These are phyloP conservation scores for Epizoanthus stellaris DNA, from an alignment of 92 coral and sea anemone genomes.

Conservation along the genomic window DNA sequence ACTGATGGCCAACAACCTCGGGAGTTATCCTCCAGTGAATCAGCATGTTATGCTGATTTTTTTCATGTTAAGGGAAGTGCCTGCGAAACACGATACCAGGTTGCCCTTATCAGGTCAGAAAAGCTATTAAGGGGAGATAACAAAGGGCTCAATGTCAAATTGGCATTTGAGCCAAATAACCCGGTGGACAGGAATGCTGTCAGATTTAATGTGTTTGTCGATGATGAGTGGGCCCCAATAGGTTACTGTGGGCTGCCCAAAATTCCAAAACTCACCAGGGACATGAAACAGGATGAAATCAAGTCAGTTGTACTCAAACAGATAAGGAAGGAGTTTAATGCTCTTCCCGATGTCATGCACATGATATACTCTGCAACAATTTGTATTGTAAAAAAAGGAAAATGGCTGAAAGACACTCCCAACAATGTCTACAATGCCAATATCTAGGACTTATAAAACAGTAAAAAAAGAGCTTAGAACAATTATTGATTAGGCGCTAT, in stretches of 20 bases:
- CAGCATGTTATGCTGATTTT: background rate
- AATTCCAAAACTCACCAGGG: no score
- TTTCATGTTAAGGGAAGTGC: background rate
- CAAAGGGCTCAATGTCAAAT: background rate
- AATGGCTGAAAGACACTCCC: background rate
- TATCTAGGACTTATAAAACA: no score
- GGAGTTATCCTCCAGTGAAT: background rate
- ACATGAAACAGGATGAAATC: background rate
- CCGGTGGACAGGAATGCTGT: background rate
- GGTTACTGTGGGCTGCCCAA: no score
- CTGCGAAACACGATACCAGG: background rate
- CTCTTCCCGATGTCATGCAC: background rate
- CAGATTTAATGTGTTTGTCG: background rate
- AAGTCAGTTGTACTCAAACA: background rate
- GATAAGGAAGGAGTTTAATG: background rate
- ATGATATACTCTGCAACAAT: background rate
- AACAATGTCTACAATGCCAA: no score
- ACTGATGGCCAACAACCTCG: background rate
- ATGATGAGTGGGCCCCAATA: background rate
- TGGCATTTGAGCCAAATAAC: background rate
- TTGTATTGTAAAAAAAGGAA: background rate
- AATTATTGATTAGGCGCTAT: no score
- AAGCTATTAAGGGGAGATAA: background rate
- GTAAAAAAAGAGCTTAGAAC: no score
- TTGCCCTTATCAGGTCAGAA: background rate